Base-by-base conservation (phyloP, 2,113 vertebrate species). In the Apistogramma diplotaenia region DNA sequence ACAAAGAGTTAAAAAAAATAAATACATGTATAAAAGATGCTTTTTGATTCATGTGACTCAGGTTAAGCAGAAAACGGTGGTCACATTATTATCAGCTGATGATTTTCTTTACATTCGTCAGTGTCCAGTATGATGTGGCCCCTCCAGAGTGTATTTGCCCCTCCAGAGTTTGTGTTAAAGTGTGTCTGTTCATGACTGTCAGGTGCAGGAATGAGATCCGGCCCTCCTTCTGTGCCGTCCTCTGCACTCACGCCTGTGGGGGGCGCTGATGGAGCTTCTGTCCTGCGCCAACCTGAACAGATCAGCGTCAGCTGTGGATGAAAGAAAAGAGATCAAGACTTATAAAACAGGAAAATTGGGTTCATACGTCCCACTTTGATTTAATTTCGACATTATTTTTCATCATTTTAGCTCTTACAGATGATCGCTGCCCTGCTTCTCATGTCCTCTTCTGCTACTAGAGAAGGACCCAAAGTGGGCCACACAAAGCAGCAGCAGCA, bases 301-400 rank as follows among this genome's bases (percentile, higher is more conserved):
- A 53, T 97, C 94, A 19, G 91, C 80, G 2, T 98, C 89, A 59
- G 90, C 97, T 99, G 85, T 23, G 33, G 54, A 70, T 8, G 3
- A 60, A 91, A 80, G 91, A 90, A 12, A 84, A 71, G 89, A 58
- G 77, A 70, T 49, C 16, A 16, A 6, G 33, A 73, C n/a, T 73
- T 3, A 13, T 10, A 35, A 73, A 35, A 56, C 4, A 2, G 53
- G 21, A 43, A 40, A 74, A 1, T n/a, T 70, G 3, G 13, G 15
- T 65, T 43, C n/a, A 19, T 25, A 40, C 6, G 1, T 35, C 8
- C 3, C 19, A n/a, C 6, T 8, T 3, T 43, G 29, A 56, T 13
- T 35, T 6, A 25, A 35, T 19, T 74, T 56, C 3, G 12, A 53
- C 18, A 53, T 21, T 21, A 13, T 46, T 67, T 65, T 65, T 65